Conservation (phyloP, 2,113 vertebrate genomes). For the Oncorhynchus tshawytscha region DNA sequence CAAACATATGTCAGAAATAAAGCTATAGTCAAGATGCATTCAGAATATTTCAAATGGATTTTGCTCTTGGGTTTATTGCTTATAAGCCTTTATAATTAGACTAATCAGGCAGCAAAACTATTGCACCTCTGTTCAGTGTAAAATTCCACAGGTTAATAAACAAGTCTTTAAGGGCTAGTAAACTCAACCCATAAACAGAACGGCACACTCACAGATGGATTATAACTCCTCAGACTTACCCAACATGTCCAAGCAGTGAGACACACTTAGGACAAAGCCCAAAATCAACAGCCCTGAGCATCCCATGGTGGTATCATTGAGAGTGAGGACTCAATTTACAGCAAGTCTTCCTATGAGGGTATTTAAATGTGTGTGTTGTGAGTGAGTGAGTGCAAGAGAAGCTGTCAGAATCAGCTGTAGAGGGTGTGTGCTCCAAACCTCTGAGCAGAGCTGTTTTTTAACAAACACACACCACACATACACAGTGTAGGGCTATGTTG, state of each 20-base stretch:
- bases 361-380: conserved; percentile 39
- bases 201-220: conserved; percentile 12
- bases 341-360: conserved; percentile 11
- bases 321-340: conserved; percentile 23
- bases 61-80: conserved; percentile 2
- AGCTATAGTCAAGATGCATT: conserved; percentile 1
- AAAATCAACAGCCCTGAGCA: conserved; percentile 58
- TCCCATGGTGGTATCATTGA: conserved; percentile 65
- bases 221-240: conserved; percentile 62
- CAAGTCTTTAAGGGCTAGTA: conserved; percentile 47
- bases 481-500: too few species aligned
- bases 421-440: conserved; percentile 5
- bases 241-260: conserved; percentile 52
- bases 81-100: conserved; percentile 38
- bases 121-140: conserved; percentile 23
- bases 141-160: conserved; percentile 51
- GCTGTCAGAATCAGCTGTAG: conserved; percentile 7
- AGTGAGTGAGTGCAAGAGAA: neutral
- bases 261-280: conserved; percentile 57
- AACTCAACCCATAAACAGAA: conserved; percentile 50
- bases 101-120: conserved; percentile 35
- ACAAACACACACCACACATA: conserved; percentile 9
- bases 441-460: conserved; percentile 11
- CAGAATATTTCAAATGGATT: conserved; percentile 4
- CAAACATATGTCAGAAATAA: neutral